Evolutionary conservation across 2,888 invertebrate genomes (phyloP).

Genomic region (Heliconius ethilla): DNA sequence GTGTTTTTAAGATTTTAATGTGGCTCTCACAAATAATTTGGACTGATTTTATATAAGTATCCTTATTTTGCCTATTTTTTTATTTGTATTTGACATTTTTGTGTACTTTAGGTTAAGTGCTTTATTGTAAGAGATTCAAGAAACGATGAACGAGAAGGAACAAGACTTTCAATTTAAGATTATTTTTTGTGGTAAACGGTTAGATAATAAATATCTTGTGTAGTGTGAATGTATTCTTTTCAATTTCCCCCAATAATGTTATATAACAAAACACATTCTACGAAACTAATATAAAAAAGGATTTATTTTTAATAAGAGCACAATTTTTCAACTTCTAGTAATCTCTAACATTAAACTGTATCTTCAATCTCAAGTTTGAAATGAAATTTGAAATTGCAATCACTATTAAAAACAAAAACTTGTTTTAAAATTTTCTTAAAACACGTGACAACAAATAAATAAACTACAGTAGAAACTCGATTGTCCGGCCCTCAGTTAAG

Average conservation of each 20-base stretch:
- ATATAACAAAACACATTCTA: background rate
- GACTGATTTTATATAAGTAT: slow-evolving; percentile 22
- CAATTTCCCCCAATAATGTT: background rate
- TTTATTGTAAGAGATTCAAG: slow-evolving; percentile 13
- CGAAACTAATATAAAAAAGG: too few species aligned
- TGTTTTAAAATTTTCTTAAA: too few species aligned
- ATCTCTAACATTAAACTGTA: too few species aligned
- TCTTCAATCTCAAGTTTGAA: too few species aligned
- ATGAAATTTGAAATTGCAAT: too few species aligned
- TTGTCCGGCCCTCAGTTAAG: too few species aligned
- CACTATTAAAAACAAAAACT: too few species aligned
- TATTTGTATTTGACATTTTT: background rate
- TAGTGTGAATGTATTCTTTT: background rate
- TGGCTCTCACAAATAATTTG: slow-evolving; percentile 11
- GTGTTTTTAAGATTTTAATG: slow-evolving; percentile 14
- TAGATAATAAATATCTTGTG: slow-evolving; percentile 5
- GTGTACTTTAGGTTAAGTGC: slow-evolving; percentile 1
- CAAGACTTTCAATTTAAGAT: slow-evolving; percentile 21
- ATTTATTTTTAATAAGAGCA: too few species aligned
- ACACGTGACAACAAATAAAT: too few species aligned
- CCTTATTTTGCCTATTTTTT: slow-evolving; percentile 14
- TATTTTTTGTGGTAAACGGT: slow-evolving; percentile 11
- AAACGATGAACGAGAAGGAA: background rate
- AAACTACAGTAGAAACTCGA: too few species aligned
- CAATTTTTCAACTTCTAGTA: too few species aligned